phyloP scores from a whole-genome alignment of 2,113 vertebrate species.

The Anhinga anhinga region DNA sequence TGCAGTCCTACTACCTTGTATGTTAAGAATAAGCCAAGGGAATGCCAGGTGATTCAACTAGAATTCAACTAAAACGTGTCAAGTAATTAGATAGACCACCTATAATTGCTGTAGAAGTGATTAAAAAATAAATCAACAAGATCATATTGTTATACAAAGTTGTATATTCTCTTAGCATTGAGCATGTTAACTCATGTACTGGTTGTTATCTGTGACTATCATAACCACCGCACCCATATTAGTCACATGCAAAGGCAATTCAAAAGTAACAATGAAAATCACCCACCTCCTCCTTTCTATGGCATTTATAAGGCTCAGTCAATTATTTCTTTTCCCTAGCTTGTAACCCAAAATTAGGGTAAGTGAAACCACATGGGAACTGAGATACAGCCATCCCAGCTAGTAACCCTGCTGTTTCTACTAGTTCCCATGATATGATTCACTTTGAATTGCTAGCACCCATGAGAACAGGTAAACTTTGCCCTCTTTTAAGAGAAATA shows the following conservation, averaged over 20 bases:
- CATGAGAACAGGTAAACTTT: constrained; percentile 15
- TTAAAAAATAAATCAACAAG: background rate
- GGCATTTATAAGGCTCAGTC: background rate
- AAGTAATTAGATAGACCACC: background rate
- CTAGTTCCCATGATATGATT: background rate
- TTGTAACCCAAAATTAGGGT: background rate
- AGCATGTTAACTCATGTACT: background rate
- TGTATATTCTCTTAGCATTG: background rate
- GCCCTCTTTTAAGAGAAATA: background rate
- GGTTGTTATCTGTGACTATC: background rate
- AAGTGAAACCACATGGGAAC: background rate
- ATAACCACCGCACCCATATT: background rate
- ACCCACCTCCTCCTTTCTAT: background rate
- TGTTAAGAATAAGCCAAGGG: background rate
- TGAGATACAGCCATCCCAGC: background rate
- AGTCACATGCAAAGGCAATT: background rate
- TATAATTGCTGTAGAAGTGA: background rate
- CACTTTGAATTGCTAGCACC: background rate
- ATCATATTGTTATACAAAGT: background rate
- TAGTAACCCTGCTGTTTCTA: background rate
- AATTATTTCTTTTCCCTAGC: background rate
- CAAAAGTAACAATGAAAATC: background rate
- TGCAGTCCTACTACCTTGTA: background rate
- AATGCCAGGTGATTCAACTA: background rate
- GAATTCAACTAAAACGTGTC: background rate